phyloP scores from a whole-genome alignment of 2,113 vertebrate genomes.

The Vireo altiloquus region DNA sequence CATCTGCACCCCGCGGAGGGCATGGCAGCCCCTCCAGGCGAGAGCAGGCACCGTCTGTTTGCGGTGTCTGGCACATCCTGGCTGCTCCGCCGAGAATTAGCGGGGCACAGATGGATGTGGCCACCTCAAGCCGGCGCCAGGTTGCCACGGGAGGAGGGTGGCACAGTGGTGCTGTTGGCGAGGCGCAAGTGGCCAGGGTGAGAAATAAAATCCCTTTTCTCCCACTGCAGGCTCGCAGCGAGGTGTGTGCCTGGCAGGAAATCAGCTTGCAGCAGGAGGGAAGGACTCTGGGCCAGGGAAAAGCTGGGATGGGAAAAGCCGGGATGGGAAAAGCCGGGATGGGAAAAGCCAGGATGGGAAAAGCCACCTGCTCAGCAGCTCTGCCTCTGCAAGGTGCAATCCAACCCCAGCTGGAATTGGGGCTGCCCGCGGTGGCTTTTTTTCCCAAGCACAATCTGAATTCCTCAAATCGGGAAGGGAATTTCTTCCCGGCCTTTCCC shows the following conservation, averaged over 20 bases:
- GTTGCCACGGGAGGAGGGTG: background rate
- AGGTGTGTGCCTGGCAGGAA: background rate
- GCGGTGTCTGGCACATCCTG: conserved; percentile 46
- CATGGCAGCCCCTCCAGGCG: background rate
- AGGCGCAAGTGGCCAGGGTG: background rate
- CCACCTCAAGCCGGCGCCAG: background rate
- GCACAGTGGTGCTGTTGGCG: background rate
- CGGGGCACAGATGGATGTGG: background rate
- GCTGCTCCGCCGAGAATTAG: background rate
- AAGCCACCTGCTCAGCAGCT: background rate
- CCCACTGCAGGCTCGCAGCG: accelerated
- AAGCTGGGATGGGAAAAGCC: background rate
- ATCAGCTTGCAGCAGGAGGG: background rate
- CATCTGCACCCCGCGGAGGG: background rate
- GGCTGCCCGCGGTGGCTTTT: background rate
- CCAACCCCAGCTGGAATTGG: background rate
- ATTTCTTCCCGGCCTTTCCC: background rate
- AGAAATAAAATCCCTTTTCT: accelerated
- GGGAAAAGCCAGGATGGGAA: background rate
- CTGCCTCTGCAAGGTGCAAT: background rate
- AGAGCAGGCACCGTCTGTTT: background rate
- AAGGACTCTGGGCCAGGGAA: background rate
- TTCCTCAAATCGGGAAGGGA: background rate
- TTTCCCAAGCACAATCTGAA: accelerated
- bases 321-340: background rate